Percentiles rank a stretch among this genome's conserved stretches.
Conservation (phyloP, 2,888 invertebrate genomes). For the Brenthis daphne region DNA sequence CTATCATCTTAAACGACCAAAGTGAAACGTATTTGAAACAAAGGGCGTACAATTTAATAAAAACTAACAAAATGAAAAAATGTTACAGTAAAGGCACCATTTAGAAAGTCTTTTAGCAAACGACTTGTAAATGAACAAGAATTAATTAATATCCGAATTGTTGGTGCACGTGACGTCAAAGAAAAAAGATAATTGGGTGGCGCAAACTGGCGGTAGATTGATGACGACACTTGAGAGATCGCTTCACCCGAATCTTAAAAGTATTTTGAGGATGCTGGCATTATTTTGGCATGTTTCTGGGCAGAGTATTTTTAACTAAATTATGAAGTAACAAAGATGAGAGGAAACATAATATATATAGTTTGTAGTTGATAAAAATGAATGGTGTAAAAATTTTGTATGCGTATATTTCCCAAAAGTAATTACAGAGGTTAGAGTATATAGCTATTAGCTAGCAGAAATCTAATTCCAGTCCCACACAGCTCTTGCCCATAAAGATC, state of each 20-base stretch:
- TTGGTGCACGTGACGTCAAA: conserved; percentile 52
- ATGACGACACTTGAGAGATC: conserved; percentile 27
- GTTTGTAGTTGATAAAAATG: not conserved
- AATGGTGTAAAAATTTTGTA: conserved; percentile 6
- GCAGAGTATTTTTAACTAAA: not conserved
- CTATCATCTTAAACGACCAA: conserved; percentile 18
- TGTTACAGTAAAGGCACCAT: conserved; percentile 20
- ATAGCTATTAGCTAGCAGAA: conserved; percentile 19
- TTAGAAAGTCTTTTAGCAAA: conserved; percentile 20
- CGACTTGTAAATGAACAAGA: conserved; percentile 63
- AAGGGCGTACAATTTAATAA: conserved; percentile 30
- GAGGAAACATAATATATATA: not conserved
- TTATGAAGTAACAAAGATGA: too few species aligned
- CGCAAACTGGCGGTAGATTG: conserved; percentile 32
- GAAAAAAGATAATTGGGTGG: conserved; percentile 61
- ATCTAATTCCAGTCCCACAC: conserved; percentile 27
- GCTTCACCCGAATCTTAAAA: conserved; percentile 21
- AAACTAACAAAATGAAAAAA: conserved; percentile 25
- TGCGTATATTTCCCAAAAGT: conserved; percentile 18
- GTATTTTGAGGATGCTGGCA: conserved; percentile 12
- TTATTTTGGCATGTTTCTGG: conserved; percentile 1
- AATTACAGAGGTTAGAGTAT: conserved; percentile 25
- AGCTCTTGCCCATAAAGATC: conserved; percentile 18
- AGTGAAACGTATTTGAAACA: conserved; percentile 49
- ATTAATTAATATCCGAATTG: conserved; percentile 62